These are phyloP conservation scores for Leptopilina clavipes DNA, from an alignment of 1,140 invertebrate species.

Conservation along the genomic window DNA sequence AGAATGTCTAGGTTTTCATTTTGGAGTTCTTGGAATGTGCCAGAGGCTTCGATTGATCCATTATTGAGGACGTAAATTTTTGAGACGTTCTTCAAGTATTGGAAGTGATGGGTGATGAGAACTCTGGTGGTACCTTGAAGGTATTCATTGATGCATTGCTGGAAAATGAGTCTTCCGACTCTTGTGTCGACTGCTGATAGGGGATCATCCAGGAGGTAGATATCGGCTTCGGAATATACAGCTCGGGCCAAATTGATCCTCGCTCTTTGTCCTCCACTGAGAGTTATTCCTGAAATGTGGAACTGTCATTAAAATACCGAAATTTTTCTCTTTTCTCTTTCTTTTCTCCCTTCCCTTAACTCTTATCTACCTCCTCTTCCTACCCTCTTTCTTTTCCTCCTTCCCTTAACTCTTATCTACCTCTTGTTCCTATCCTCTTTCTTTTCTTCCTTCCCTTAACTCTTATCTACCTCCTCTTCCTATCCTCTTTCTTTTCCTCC, in stretches of 20 bases:
- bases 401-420: no score
- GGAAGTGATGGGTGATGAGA: constrained; percentile 88
- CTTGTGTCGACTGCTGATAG: constrained; percentile 85
- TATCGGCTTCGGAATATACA: constrained; percentile 86
- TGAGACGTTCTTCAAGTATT: constrained; percentile 83
- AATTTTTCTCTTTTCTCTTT: background rate
- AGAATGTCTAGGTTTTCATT: constrained; percentile 80
- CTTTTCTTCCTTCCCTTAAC: no score
- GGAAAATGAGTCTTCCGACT: constrained; percentile 84
- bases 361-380: no score
- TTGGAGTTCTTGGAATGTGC: constrained; percentile 77
- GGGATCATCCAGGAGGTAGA: constrained; percentile 87
- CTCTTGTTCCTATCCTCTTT: no score
- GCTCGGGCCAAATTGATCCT: constrained; percentile 90
- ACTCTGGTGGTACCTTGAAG: constrained; percentile 82
- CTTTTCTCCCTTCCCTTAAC: no score
- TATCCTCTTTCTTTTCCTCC: no score
- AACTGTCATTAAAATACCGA: no score
- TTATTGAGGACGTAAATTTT: constrained; percentile 80
- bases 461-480: no score
- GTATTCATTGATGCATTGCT: constrained; percentile 80
- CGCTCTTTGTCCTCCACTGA: constrained; percentile 94
- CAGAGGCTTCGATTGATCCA: constrained; percentile 77
- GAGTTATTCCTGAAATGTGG: constrained; percentile 75
- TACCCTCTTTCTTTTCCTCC: no score